These are phyloP conservation scores for Clostera curtula DNA, from an alignment of 2,888 invertebrate genomes.

Conservation along the genomic window DNA sequence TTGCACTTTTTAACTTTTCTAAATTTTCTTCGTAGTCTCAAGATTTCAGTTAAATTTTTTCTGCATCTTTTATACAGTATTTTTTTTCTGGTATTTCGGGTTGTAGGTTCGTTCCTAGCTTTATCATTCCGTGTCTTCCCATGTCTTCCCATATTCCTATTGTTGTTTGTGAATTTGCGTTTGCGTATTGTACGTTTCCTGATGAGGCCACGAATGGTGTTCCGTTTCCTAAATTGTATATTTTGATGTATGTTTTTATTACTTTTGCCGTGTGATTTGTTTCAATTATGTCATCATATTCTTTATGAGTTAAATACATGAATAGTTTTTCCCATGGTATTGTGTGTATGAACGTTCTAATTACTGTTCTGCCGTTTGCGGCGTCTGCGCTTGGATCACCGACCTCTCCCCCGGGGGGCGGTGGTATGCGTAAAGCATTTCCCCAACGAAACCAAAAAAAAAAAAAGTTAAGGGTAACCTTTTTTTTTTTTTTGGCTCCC, in stretches of 20 bases:
- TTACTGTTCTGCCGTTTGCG: background rate
- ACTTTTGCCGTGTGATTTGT: slow-evolving; percentile 6
- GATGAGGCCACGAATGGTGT: slow-evolving; percentile 18
- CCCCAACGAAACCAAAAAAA: too few relatives aligned
- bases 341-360: slow-evolving; percentile 14
- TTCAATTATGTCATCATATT: slow-evolving; percentile 13
- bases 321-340: slow-evolving; percentile 17
- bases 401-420: too few relatives aligned
- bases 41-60: slow-evolving; percentile 4
- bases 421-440: too few relatives aligned
- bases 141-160: slow-evolving; percentile 14
- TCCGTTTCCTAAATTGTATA: slow-evolving; percentile 17
- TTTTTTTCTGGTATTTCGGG: slow-evolving; percentile 2
- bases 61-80: slow-evolving; percentile 6
- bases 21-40: slow-evolving; percentile 6
- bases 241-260: slow-evolving; percentile 8
- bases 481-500: too few relatives aligned
- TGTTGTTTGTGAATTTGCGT: slow-evolving; percentile 17
- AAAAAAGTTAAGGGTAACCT: too few relatives aligned
- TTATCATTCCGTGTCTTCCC: slow-evolving; percentile 9
- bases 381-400: background rate
- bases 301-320: slow-evolving; percentile 17
- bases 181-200: slow-evolving; percentile 8
- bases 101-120: background rate
- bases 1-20: slow-evolving; percentile 2